A percentile compares a stretch with the other conserved stretches of the same genome.
These are phyloP conservation scores for Erebia ligea DNA, from an alignment of 2,888 invertebrate genomes.

Conservation along the genomic window DNA sequence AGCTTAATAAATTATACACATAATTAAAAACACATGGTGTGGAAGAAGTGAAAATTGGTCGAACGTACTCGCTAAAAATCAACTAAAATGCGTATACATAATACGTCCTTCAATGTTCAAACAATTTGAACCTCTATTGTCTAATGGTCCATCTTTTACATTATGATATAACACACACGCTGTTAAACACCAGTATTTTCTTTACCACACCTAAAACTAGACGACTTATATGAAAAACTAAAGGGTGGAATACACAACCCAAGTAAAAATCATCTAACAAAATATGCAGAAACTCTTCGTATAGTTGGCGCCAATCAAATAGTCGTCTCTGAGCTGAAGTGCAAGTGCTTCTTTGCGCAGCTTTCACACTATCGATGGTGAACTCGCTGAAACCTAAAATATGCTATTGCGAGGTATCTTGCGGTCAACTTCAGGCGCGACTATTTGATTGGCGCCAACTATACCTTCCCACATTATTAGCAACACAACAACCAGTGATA, in stretches of 20 bases:
- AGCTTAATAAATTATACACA: slow-evolving; percentile 46
- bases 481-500: no score
- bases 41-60: slow-evolving; percentile 59
- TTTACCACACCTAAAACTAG: slow-evolving; percentile 3
- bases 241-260: not conserved
- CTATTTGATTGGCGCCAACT: no score
- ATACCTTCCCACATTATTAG: no score
- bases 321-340: no score
- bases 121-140: slow-evolving; percentile 57
- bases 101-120: slow-evolving; percentile 35
- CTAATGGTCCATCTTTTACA: slow-evolving; percentile 80
- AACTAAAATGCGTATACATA: not conserved
- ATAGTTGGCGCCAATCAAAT: no score
- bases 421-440: no score
- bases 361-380: no score
- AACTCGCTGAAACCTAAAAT: no score
- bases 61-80: slow-evolving; percentile 15
- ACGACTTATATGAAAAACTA: not conserved
- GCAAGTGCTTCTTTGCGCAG: no score
- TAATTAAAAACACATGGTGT: slow-evolving; percentile 58
- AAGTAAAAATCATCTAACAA: not conserved
- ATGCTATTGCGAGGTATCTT: no score
- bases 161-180: slow-evolving; percentile 70
- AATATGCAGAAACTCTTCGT: slow-evolving; percentile 3
- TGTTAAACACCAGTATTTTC: slow-evolving; percentile 61